Conservation (phyloP, 2,797 vertebrate species). For the Mormyrops boulengeri region DNA sequence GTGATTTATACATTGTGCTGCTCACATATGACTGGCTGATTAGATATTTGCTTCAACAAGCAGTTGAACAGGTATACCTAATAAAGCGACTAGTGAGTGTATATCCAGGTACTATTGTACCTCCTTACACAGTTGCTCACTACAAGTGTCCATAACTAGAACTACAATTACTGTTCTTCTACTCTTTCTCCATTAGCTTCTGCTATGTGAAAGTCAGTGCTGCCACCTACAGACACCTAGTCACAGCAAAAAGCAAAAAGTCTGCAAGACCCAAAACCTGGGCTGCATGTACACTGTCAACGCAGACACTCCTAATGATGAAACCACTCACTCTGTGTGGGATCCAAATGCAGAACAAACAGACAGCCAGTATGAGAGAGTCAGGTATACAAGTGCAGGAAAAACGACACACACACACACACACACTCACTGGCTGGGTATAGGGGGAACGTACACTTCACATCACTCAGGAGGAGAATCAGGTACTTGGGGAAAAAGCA, state of each 20-base stretch:
- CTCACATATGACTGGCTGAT: no score
- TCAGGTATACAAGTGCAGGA: no score
- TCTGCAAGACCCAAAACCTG: no score
- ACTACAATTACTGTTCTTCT: neutral
- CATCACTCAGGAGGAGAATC: neutral
- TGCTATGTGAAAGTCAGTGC: no score
- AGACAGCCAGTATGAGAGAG: no score
- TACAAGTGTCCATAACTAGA: neutral
- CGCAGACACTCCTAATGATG: neutral
- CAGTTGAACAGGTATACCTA: neutral
- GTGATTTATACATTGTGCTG: neutral
- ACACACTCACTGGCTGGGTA: neutral
- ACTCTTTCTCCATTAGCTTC: neutral
- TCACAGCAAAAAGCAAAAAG: no score
- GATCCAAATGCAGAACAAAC: no score
- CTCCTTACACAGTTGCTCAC: neutral
- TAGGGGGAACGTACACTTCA: neutral
- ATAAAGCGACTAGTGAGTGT: neutral
- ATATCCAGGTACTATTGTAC: neutral
- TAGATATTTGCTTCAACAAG: no score
- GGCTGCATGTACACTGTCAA: no score
- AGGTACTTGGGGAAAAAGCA: neutral
- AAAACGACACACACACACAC: neutral
- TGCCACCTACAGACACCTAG: no score
- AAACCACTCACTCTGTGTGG: no score